Percentiles rank a stretch among this genome's conserved stretches.
phyloP scores from a whole-genome alignment of 2,888 invertebrate species.

The Papilio gigon region DNA sequence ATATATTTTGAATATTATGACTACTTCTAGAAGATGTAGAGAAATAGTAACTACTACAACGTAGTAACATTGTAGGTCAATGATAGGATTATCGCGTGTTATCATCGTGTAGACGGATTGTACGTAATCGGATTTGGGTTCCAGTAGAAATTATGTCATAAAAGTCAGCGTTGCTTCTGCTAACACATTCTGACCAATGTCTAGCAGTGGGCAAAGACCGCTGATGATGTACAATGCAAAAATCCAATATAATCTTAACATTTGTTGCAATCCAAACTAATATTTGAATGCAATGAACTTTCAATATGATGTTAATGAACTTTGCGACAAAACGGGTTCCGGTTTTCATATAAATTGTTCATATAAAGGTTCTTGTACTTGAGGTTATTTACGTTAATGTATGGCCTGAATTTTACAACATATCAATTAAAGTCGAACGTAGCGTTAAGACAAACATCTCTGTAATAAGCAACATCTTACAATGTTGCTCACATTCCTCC shows the following conservation, averaged over 20 bases:
- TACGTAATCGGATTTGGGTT: background rate
- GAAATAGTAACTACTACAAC: background rate
- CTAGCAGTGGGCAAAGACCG: no score
- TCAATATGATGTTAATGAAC: conserved; percentile 26
- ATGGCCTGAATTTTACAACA: conserved; percentile 14
- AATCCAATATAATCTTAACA: background rate
- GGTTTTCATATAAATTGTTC: background rate
- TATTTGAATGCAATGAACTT: conserved; percentile 21
- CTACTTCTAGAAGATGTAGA: background rate
- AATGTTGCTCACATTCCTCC: conserved; percentile 20
- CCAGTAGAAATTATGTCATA: background rate
- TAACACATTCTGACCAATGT: no score
- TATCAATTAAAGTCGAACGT: background rate
- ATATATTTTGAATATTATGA: background rate
- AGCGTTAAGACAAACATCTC: conserved; percentile 19
- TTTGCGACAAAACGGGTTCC: conserved; percentile 24
- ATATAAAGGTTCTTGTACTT: conserved; percentile 11
- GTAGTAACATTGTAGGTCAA: background rate
- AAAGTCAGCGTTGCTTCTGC: background rate
- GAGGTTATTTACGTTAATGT: conserved; percentile 14
- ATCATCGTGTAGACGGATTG: background rate
- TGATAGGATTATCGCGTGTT: background rate
- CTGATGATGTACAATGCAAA: no score
- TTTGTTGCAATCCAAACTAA: background rate
- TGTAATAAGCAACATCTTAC: conserved; percentile 15